Evolutionary conservation across 2,888 invertebrate genomes (phyloP), one percentile per base, ranked within the genome.

Genomic region (Drosophila eohydei): DNA sequence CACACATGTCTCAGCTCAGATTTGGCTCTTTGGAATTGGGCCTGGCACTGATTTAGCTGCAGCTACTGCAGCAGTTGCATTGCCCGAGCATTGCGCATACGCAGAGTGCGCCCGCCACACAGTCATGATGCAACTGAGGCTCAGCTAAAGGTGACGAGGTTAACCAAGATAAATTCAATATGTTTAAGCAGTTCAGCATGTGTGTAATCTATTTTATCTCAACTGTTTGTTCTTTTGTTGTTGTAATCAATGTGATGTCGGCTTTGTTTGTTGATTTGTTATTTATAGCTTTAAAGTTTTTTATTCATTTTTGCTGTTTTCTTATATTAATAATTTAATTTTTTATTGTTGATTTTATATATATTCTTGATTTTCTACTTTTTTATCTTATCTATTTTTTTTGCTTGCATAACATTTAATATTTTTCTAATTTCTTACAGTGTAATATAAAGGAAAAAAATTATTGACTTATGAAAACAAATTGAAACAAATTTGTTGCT

Each of bases 71-170:
- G 30, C 28, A n/a, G 30, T 32, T 9, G 48, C 48, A 32, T 30
- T 40, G 30, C 12, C 41, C 59, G 61, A 36, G 74, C 36, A 80
- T 85, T 83, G 86, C 81, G 78, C 80, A 88, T 88, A 87, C 86
- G 81, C 88, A 83, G 69, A 55, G 81, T 74, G 72, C 34, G 48
- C 54, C 76, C 56, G 59, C 75, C 34, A 83, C 90, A 91, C 73
- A 89, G 89, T 77, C 91, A 90, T 83, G 86, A 88, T 67, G 91
- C 91, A 71, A 81, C 88, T 73, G 81, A 89, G 89, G 89, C 48
- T 92, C 74, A 78, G 82, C 83, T 26, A 62, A 57, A 26, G 71
- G 64, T 75, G 71, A 77, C 38, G 55, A 52, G 77, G 78, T 77
- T 30, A 36, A n/a, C n/a, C 43, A 21, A 26, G 38, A 6, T 21